phyloP scores from a whole-genome alignment of 2,888 invertebrate genomes.

The Brachynemurus nebulosus region DNA sequence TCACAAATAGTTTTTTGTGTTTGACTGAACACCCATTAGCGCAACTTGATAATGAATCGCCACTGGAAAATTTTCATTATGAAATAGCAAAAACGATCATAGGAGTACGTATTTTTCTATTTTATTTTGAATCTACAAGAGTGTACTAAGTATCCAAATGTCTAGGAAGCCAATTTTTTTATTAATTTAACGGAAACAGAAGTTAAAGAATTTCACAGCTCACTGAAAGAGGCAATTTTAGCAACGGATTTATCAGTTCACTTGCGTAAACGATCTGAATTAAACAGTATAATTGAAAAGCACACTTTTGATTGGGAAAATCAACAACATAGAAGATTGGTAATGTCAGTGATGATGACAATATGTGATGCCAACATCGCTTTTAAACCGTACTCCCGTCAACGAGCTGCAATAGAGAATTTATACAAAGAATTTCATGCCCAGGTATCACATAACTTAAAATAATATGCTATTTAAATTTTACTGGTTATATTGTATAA shows the following conservation, averaged over 20 bases:
- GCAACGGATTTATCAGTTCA: slow-evolving; percentile 44
- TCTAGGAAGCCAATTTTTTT: background rate
- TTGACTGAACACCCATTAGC: slow-evolving; percentile 39
- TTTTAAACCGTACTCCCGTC: slow-evolving; percentile 42
- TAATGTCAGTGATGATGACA: slow-evolving; percentile 45
- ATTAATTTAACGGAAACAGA: slow-evolving; percentile 19
- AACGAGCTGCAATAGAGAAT: slow-evolving; percentile 37
- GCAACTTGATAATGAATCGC: slow-evolving; percentile 40
- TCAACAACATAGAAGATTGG: slow-evolving; percentile 34
- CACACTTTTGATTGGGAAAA: slow-evolving; percentile 36
- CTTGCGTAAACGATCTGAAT: slow-evolving; percentile 38
- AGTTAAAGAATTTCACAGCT: slow-evolving; percentile 25
- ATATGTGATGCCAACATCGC: slow-evolving; percentile 44
- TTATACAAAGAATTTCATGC: slow-evolving; percentile 42
- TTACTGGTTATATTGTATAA: slow-evolving; percentile 3
- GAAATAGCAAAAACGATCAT: slow-evolving; percentile 41
- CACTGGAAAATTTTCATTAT: slow-evolving; percentile 46
- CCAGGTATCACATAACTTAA: slow-evolving; percentile 26
- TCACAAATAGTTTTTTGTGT: slow-evolving; percentile 44
- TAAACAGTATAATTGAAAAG: slow-evolving; percentile 37
- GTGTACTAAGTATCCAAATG: slow-evolving; percentile 31
- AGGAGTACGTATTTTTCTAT: slow-evolving; percentile 30
- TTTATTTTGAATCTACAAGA: no score
- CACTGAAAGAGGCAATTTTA: slow-evolving; percentile 42
- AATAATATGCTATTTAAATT: background rate